Evolutionary conservation across 2,113 vertebrate species (phyloP), one percentile per base, ranked within the genome.

Genomic region (Sinocyclocheilus anophthalmus): DNA sequence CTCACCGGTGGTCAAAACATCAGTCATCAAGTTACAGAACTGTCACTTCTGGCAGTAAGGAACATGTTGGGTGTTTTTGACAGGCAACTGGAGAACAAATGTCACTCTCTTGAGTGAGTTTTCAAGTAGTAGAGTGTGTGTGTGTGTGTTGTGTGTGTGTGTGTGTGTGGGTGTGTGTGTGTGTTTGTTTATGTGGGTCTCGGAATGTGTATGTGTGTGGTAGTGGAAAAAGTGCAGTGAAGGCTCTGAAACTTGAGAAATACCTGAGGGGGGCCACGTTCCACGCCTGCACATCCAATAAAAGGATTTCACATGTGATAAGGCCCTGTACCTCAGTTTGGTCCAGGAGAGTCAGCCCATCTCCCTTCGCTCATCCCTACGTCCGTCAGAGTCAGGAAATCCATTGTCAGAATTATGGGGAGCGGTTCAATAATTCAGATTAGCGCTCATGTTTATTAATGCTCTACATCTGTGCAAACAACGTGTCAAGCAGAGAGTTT

Each of bases 401-500:
- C 96, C 96, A 96, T 96, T 96, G 96, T 96, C 95, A 94, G 96
- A 98, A 97, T 97, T 97, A 97, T 95, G 96, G 96, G 94, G 93
- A 96, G 96, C 97, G 96, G 97, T 99, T 99, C 97, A 99, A 99
- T 99, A 99, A 98, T 99, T 99, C 97, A 98, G 97, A 99, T 99
- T 98, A 98, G 96, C 93, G 95, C 97, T 99, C 97, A 99, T 99
- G 97, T 99, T 99, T 99, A 99, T 99, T 99, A 99, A 99, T 98
- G 97, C 95, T 94, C 96, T 98, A 99, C 98, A 98, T 99, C 98
- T 98, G 98, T 98, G 97, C 97, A 99, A 99, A 99, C 98, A 99
- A 97, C 96, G 96, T 97, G 97, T 98, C 97, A 98, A 98, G 96
- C 97, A 97, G 96, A 96, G 96, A 99, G 97, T 99, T 99, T 99